Evolutionary conservation across 2,797 vertebrate genomes (phyloP), one percentile per base, ranked within the genome.

Genomic region (Mus minutoides): DNA sequence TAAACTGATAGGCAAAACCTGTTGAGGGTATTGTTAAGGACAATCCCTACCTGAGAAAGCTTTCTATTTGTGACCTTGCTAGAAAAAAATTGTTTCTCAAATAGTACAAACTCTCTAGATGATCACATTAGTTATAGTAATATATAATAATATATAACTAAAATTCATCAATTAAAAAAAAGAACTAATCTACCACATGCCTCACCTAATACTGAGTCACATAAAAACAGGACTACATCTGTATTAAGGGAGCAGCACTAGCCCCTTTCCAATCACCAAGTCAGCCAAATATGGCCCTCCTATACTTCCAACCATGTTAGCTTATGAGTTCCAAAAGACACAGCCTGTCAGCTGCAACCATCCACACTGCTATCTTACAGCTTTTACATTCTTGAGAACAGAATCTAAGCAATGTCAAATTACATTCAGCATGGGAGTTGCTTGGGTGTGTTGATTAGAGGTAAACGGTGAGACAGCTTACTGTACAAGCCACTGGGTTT

Each of bases 261-360:
- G 88, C 82, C 95, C 58, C 46, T 95, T 89, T 52, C 88, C 52
- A 77, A 77, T 43, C 46, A n/a, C 58, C 52, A 80, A 78, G 34
- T 93, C 94, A 46, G 58, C 83, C 94, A 97, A 97, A 96, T 97
- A 94, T 73, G 80, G 93, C 75, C 86, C 40, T 90, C 94, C 46
- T 40, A 86, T 92, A 49, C 62, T 92, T 90, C 58, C 58, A 58
- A 64, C 75, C 80, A 95, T 77, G 49, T 96, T 49, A 84, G 58
- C 56, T 62, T 37, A 13, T 17, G 76, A 91, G 84, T 93, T 92
- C 82, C 75, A 85, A 95, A 77, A 86, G 73, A 87, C 89, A 60
- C 16, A 75, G 52, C 31, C 60, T 49, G 67, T 82, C 62, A 49
- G 58, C 31, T 82, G 54, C 49, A 54, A 95, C 54, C 52, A 73